Conservation (phyloP, 2,113 vertebrate genomes). For the Laticauda laticaudata region DNA sequence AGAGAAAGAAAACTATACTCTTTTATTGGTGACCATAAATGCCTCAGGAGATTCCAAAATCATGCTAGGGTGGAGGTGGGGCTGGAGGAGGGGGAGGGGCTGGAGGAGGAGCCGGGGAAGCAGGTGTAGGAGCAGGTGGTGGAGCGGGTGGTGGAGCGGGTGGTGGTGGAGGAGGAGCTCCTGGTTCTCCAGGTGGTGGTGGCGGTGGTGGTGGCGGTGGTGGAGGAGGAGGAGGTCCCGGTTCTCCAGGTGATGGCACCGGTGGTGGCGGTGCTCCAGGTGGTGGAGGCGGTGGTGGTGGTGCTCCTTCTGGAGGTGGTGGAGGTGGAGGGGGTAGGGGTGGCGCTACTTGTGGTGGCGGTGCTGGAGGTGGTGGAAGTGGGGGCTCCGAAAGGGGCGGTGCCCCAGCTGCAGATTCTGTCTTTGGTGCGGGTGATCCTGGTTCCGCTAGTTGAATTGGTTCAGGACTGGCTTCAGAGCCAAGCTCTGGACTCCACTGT, state of each 20-base stretch:
- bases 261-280: background rate
- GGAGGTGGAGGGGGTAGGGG: fast-evolving
- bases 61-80: background rate
- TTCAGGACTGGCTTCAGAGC: background rate
- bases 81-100: background rate
- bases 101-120: background rate
- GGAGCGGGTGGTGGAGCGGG: background rate
- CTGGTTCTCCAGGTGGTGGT: background rate
- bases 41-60: background rate
- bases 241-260: background rate
- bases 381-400: background rate
- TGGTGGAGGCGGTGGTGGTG: background rate
- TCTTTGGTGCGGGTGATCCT: fast-evolving
- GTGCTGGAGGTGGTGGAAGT: background rate
- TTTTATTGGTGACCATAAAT: background rate
- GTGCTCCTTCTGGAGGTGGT: too few relatives aligned
- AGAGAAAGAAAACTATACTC: constrained; percentile 9
- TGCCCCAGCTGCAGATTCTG: background rate
- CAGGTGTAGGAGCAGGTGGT: background rate
- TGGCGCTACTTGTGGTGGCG: fast-evolving
- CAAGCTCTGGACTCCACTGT: background rate
- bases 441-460: background rate
- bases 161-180: background rate
- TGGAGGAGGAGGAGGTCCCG: background rate
- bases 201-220: background rate